Conservation (phyloP, 2,888 invertebrate genomes). For the Cetonia aurata region DNA sequence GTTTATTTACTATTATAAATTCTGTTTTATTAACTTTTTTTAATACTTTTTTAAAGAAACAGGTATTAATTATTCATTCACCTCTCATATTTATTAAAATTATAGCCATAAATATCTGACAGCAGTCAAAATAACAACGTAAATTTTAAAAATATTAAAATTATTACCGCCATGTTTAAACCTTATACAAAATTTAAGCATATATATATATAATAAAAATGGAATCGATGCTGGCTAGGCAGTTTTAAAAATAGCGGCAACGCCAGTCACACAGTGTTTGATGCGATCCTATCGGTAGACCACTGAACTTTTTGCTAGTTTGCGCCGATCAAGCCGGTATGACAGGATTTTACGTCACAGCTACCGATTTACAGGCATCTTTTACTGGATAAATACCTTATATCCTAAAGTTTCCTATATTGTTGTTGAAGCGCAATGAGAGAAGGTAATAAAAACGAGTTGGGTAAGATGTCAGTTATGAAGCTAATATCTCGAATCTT, state of each 20-base stretch:
- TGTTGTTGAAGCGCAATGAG: neutral
- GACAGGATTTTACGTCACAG: slow-evolving; percentile 53
- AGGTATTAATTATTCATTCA: too few relatives aligned
- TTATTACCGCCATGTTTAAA: neutral
- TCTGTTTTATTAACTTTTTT: too few relatives aligned
- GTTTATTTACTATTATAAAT: too few relatives aligned
- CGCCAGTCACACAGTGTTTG: slow-evolving; percentile 1
- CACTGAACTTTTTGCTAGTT: slow-evolving; percentile 60
- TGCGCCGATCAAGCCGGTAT: slow-evolving; percentile 59
- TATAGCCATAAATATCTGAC: too few relatives aligned
- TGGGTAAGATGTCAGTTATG: too few relatives aligned
- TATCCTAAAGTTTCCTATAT: slow-evolving; percentile 1
- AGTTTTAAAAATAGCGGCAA: slow-evolving; percentile 46
- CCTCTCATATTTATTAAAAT: too few relatives aligned
- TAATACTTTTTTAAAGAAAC: too few relatives aligned
- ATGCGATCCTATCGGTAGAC: slow-evolving; percentile 61
- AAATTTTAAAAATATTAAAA: neutral
- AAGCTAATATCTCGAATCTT: too few relatives aligned
- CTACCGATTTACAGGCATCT: slow-evolving; percentile 36
- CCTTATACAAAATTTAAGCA: too few relatives aligned
- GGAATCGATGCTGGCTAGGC: neutral
- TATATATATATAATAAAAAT: neutral
- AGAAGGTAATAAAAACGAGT: neutral
- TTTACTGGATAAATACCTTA: neutral
- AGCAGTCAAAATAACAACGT: too few relatives aligned